A percentile compares a stretch with the other conserved stretches of the same genome.
These are phyloP conservation scores for Drosophila multiciliata DNA, from an alignment of 2,888 invertebrate genomes.

Conservation along the genomic window DNA sequence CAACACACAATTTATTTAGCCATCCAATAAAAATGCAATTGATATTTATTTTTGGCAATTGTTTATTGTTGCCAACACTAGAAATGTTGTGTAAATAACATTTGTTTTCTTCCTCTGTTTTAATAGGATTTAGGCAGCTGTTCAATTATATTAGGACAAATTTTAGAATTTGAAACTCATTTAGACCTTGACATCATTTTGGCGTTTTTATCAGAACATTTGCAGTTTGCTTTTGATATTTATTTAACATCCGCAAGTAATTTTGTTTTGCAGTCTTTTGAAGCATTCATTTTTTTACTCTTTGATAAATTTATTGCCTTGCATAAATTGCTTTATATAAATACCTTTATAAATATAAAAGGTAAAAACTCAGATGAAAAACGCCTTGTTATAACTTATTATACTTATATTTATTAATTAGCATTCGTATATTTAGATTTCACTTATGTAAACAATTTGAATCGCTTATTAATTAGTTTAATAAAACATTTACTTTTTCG, in stretches of 20 bases:
- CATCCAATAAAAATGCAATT: constrained; percentile 19
- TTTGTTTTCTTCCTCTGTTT: constrained; percentile 24
- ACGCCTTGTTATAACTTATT: not conserved
- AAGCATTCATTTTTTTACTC: not conserved
- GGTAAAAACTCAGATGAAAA: not conserved
- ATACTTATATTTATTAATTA: not conserved
- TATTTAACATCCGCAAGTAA: constrained; percentile 29
- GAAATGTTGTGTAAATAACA: constrained; percentile 26
- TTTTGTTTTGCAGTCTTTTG: constrained; percentile 16
- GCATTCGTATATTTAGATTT: not conserved
- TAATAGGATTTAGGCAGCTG: constrained; percentile 1
- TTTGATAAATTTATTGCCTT: not conserved
- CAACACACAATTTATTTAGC: constrained; percentile 15
- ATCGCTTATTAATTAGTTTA: not conserved
- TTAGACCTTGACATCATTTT: constrained; percentile 49
- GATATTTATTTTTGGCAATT: constrained; percentile 27
- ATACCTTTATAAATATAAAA: not conserved
- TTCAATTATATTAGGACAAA: constrained; percentile 26
- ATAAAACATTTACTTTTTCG: not conserved
- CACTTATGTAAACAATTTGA: not conserved
- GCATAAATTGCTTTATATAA: not conserved
- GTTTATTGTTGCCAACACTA: constrained; percentile 11
- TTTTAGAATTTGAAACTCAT: constrained; percentile 38
- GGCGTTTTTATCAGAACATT: constrained; percentile 35
- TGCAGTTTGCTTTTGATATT: constrained; percentile 34